A percentile compares a stretch with the other conserved stretches of the same genome.
Conservation (phyloP, 2,113 vertebrate genomes). For the Enhydra lutris region DNA sequence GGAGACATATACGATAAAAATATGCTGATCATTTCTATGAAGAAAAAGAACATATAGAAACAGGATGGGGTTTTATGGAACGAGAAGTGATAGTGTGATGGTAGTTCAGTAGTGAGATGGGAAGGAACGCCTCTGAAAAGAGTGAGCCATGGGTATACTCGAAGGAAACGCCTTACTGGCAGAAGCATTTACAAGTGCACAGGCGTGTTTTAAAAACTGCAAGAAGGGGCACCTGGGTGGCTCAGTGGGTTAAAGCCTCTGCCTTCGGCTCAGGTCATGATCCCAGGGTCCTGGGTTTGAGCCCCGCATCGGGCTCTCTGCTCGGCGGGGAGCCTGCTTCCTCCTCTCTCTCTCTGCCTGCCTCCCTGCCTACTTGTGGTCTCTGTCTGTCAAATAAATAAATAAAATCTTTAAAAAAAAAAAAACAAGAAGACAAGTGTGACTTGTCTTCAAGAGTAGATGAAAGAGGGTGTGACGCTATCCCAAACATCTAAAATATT, state of each 20-base stretch:
- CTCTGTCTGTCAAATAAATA: no score
- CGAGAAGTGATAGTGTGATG: background rate
- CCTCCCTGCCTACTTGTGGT: no score
- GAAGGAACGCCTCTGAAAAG: background rate
- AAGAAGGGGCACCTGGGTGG: background rate
- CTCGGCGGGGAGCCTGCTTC: no score
- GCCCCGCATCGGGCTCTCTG: no score
- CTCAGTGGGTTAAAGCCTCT: no score
- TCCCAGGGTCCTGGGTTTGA: no score
- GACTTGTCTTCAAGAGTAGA: background rate
- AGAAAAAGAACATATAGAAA: background rate
- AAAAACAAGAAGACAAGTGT: background rate
- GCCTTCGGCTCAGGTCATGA: no score
- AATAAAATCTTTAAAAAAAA: no score
- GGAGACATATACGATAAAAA: background rate
- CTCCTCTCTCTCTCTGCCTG: no score
- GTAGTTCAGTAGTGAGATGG: background rate
- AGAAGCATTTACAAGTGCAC: background rate
- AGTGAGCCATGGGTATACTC: rapidly evolving
- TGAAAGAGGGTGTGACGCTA: background rate
- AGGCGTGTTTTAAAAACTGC: background rate
- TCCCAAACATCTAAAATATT: background rate
- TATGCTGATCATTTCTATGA: background rate
- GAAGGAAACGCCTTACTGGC: background rate
- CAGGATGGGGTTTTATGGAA: background rate